phyloP scores from a whole-genome alignment of 2,113 vertebrate species.

The Cyphomyrus plagiostoma region DNA sequence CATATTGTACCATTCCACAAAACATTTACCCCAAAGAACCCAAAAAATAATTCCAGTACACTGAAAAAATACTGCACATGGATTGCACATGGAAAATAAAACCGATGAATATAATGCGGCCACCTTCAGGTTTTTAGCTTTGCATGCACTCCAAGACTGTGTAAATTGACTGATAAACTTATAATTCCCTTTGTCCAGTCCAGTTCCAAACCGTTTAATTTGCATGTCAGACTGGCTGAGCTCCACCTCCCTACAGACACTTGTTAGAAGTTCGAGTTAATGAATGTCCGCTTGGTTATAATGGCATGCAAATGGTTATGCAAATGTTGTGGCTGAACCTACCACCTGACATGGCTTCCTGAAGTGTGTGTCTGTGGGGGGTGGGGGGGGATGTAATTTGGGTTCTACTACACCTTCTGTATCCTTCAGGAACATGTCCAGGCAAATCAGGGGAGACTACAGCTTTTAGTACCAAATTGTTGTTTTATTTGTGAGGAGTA shows the following conservation, averaged over 20 bases:
- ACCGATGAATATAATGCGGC: neutral
- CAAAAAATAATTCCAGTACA: neutral
- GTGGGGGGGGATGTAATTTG: neutral
- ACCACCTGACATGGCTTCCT: neutral
- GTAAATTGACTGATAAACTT: neutral
- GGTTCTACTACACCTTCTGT: neutral
- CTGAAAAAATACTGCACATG: neutral
- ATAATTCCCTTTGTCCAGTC: neutral
- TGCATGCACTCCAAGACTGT: neutral
- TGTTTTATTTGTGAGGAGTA: neutral
- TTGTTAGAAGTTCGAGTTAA: neutral
- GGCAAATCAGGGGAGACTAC: neutral
- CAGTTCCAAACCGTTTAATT: neutral
- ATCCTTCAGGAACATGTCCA: neutral
- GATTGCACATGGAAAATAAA: neutral
- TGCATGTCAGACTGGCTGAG: neutral
- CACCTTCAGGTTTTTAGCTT: neutral
- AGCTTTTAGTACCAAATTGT: neutral
- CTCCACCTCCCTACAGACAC: neutral
- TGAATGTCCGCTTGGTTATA: neutral
- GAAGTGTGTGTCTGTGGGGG: neutral
- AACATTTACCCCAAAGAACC: neutral
- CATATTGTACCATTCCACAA: neutral
- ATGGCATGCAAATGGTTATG: neutral
- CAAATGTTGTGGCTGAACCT: neutral